phyloP scores from a whole-genome alignment of 2,888 invertebrate species.

The Leptopilina drosophilae region DNA sequence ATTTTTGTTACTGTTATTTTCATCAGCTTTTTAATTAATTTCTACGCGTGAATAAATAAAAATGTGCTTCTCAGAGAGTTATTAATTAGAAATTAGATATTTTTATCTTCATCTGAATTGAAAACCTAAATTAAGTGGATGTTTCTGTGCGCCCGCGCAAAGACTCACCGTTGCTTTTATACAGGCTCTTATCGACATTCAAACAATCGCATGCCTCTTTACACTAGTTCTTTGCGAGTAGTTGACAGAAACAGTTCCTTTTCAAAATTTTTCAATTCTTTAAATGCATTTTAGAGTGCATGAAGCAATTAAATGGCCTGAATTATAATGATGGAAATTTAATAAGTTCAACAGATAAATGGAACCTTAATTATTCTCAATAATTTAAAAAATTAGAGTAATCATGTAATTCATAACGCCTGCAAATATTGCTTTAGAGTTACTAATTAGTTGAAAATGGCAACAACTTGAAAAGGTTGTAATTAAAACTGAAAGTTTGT shows the following conservation, averaged over 20 bases:
- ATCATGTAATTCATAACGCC: no score
- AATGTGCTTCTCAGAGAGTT: no score
- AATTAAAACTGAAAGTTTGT: not conserved
- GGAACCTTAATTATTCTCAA: no score
- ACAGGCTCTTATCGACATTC: constrained; percentile 8
- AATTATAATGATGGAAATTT: not conserved
- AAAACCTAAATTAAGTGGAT: not conserved
- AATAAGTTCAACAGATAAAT: not conserved
- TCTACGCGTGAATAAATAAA: no score
- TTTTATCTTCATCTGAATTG: not conserved
- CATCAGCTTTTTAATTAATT: no score
- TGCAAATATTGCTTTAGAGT: no score
- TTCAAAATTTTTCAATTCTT: not conserved
- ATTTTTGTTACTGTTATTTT: no score
- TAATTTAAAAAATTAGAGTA: no score
- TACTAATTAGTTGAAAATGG: no score
- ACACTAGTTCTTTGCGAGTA: constrained; percentile 21
- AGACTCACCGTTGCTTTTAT: constrained; percentile 10
- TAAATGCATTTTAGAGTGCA: not conserved
- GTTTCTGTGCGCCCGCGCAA: constrained; percentile 27
- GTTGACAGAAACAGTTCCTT: constrained; percentile 26
- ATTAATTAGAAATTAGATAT: no score
- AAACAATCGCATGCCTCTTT: constrained; percentile 21
- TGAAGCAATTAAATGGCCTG: not conserved
- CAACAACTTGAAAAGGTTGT: no score